Conservation (phyloP, 1,140 invertebrate genomes). For the Globodera rostochiensis region DNA sequence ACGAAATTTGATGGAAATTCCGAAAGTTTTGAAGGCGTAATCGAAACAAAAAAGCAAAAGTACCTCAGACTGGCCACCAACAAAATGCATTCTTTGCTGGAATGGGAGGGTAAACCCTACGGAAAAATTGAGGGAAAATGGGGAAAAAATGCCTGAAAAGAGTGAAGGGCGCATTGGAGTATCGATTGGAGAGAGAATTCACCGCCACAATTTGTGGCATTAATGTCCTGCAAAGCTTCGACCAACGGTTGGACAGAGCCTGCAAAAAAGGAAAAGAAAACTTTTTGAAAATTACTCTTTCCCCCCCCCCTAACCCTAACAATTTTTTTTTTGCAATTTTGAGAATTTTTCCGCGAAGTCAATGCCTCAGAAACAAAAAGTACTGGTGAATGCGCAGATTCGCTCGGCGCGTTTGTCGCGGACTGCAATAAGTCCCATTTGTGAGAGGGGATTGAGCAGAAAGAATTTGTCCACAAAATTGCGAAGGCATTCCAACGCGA, state of each 20-base stretch:
- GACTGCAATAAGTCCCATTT: conserved; percentile 34
- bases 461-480: conserved; percentile 42
- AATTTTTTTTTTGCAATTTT: background rate
- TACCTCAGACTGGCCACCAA: conserved; percentile 27
- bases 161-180: conserved; percentile 26
- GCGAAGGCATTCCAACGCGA: conserved; percentile 15
- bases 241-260: conserved; percentile 26
- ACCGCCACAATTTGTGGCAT: conserved; percentile 28
- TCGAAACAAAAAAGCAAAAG: background rate
- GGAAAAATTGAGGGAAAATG: conserved; percentile 36
- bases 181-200: conserved; percentile 39
- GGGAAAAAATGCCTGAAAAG: conserved; percentile 29
- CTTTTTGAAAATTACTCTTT: background rate
- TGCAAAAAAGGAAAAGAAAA: background rate
- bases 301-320: background rate
- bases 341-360: background rate
- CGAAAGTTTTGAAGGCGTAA: no score
- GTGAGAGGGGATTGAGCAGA: conserved; percentile 44
- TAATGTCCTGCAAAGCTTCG: conserved; percentile 32
- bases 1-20: no score
- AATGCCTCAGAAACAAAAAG: conserved; percentile 9
- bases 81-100: conserved; percentile 44
- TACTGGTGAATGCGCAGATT: conserved; percentile 34
- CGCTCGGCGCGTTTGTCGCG: conserved; percentile 38
- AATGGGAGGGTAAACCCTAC: conserved; percentile 29